A percentile compares a stretch with the other conserved stretches of the same genome.
These are phyloP conservation scores for Henricia sp. DNA, from an alignment of 53 echinoderm and acorn worm species.

Conservation along the genomic window DNA sequence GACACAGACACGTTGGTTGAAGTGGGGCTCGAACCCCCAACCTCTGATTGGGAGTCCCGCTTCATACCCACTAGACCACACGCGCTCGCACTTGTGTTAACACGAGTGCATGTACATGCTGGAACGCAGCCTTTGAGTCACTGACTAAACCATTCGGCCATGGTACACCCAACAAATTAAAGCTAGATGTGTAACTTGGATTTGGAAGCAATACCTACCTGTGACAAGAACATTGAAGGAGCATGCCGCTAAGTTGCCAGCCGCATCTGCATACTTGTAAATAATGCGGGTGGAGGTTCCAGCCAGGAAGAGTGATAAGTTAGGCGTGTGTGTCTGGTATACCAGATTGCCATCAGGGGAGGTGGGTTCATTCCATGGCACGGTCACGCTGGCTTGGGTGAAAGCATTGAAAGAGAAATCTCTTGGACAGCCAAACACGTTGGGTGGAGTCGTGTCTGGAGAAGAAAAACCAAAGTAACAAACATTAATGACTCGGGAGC, in stretches of 20 bases:
- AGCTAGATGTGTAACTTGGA: no score
- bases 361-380: conserved; percentile 30
- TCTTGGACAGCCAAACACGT: background rate
- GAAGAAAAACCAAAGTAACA: background rate
- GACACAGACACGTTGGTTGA: no score
- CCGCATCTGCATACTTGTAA: conserved; percentile 28
- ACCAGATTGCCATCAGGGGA: background rate
- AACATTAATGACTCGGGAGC: background rate
- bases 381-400: background rate
- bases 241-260: conserved; percentile 35
- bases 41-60: no score
- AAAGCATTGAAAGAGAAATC: background rate
- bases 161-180: no score
- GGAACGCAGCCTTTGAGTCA: no score
- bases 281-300: conserved; percentile 17
- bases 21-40: no score
- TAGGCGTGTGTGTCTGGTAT: conserved; percentile 32
- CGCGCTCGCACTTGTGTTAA: no score
- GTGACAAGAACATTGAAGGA: conserved; percentile 26
- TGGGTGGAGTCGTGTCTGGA: conserved; percentile 1
- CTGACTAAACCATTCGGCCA: no score
- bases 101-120: no score
- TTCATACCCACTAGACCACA: no score
- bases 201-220: conserved; percentile 3
- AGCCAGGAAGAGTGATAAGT: background rate